Base-by-base conservation (phyloP, 2,888 invertebrate species). In the Drosophila algonquin region DNA sequence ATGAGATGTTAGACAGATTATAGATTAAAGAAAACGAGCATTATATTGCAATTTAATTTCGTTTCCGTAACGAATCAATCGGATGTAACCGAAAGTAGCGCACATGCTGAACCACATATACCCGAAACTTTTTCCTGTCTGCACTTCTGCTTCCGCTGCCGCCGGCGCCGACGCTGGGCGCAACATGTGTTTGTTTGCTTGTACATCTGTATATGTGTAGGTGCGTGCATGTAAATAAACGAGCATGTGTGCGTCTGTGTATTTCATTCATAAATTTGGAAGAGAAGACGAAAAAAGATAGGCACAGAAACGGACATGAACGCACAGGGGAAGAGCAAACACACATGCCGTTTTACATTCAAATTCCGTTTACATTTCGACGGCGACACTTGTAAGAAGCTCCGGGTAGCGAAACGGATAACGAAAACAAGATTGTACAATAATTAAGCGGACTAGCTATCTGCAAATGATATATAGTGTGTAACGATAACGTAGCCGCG, bases 141-240 rank as follows among this genome's bases (percentile, higher is more conserved):
- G 72, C 76, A 80, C 67, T 76, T 69, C 16, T 56, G 51, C 56
- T 68, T 67, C 65, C 65, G 65, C 64, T 57, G 57, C n/a, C 48
- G 27, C 14, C 44, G 68, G 18, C 44, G 68, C 45, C 62, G 83
- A 79, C 83, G 83, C 76, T 80, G 58, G 73, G 63, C 71, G 83
- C 84, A 86, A 81, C 87, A 84, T 84, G 84, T 84, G 87, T 76
- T 35, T 63, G 48, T 44, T 21, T 51, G n/a, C 40, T 2, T 14
- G 14, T 40, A 40, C 40, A 40, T 40, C 14, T 56, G 46, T 59
- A 24, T 32, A 46, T 40, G 35, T 50, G 48, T 58, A 44, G 30
- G 51, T 47, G 59, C 59, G 56, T 56, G 35, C 35, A 35, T 35
- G 4, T 35, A 12, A 12, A 12, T 35, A 35, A 12, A 46, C 72